phyloP scores from a whole-genome alignment of 2,797 vertebrate species.

The Acestrorhynchus altus region DNA sequence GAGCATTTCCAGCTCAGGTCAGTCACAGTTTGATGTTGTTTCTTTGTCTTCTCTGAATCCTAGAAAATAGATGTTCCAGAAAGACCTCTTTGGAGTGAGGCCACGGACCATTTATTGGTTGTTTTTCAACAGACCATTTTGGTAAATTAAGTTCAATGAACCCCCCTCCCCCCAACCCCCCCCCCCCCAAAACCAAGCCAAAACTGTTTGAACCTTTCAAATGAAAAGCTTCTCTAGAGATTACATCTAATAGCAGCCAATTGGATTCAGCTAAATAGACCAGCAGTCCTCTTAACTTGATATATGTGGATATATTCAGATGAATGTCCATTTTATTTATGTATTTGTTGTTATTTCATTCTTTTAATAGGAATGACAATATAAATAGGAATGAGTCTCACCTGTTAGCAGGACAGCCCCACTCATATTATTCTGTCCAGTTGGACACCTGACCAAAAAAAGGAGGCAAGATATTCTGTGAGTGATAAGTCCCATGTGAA shows the following conservation, averaged over 20 bases:
- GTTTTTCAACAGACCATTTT: no score
- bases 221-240: no score
- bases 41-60: slow-evolving; percentile 32
- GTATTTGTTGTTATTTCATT: background rate
- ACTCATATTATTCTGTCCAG: slow-evolving; percentile 36
- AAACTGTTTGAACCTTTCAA: no score
- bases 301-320: background rate
- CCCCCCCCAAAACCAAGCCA: no score
- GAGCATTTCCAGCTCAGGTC: slow-evolving; percentile 35
- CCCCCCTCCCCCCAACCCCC: no score
- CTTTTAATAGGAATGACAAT: no score
- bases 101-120: no score
- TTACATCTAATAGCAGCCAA: no score
- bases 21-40: slow-evolving; percentile 37
- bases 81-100: background rate
- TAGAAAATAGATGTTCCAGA: background rate
- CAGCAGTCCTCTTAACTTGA: slow-evolving; percentile 5
- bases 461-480: slow-evolving; percentile 35
- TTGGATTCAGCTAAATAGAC: background rate
- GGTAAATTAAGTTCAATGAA: no score
- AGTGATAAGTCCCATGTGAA: slow-evolving; percentile 42
- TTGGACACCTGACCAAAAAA: slow-evolving; percentile 52
- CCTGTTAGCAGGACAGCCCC: slow-evolving; percentile 38
- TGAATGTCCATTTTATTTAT: background rate
- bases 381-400: slow-evolving; percentile 14